These are phyloP conservation scores for Drosophila neutralis DNA, from an alignment of 2,888 invertebrate genomes.

Conservation along the genomic window DNA sequence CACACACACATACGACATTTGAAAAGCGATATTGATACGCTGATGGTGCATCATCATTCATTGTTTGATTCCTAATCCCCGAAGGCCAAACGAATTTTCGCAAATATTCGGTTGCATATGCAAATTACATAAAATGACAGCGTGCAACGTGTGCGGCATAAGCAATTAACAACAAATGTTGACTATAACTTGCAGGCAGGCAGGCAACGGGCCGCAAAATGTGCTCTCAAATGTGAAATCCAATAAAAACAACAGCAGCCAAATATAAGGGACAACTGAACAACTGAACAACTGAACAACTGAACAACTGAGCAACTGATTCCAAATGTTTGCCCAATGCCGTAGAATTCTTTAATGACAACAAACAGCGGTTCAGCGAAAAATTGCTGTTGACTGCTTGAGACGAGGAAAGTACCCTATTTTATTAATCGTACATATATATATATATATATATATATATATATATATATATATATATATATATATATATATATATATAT, in stretches of 20 bases:
- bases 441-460: not conserved
- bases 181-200: slow-evolving; percentile 52
- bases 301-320: slow-evolving; percentile 11
- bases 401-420: slow-evolving; percentile 8
- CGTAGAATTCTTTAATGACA: slow-evolving; percentile 24
- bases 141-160: slow-evolving; percentile 64
- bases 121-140: slow-evolving; percentile 54
- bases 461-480: not conserved
- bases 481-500: not conserved
- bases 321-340: slow-evolving; percentile 27
- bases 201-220: slow-evolving; percentile 20
- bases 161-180: slow-evolving; percentile 69
- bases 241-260: slow-evolving; percentile 37
- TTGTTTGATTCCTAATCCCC: slow-evolving; percentile 7
- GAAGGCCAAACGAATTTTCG: slow-evolving; percentile 26
- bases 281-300: slow-evolving; percentile 12
- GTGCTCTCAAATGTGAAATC: slow-evolving; percentile 33
- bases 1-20: slow-evolving; percentile 2
- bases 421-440: not conserved
- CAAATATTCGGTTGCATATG: slow-evolving; percentile 26
- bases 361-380: slow-evolving; percentile 6
- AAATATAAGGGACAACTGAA: slow-evolving; percentile 8
- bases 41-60: slow-evolving; percentile 17
- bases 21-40: slow-evolving; percentile 50
- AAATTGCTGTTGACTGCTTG: not conserved